Conservation (phyloP, 2,888 invertebrate species). For the Brachypalpus laphriformis region DNA sequence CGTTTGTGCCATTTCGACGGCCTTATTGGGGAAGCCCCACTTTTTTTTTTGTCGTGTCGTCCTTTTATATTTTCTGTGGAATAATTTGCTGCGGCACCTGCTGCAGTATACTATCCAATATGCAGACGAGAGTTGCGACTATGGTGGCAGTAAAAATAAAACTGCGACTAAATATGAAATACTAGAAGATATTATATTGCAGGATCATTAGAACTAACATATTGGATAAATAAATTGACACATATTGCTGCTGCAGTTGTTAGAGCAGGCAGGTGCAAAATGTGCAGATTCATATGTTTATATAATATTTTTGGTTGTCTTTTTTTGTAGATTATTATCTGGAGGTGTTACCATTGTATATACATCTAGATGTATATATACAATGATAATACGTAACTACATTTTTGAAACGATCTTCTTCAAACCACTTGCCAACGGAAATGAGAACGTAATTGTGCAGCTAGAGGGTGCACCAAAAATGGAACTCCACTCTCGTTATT, state of each 20-base stretch:
- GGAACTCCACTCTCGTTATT: no score
- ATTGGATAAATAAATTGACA: conserved; percentile 69
- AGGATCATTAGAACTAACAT: conserved; percentile 50
- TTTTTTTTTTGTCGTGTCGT: conserved; percentile 2
- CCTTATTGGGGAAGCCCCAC: neutral
- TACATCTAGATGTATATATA: no score
- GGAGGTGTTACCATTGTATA: no score
- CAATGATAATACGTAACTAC: no score
- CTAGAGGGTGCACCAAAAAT: no score
- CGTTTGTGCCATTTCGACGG: conserved; percentile 41
- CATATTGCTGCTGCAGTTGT: conserved; percentile 54
- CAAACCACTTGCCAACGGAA: no score
- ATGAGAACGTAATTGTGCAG: no score
- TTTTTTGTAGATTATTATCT: no score
- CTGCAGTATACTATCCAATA: conserved; percentile 59
- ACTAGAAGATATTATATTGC: conserved; percentile 46
- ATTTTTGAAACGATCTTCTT: no score
- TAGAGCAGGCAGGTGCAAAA: conserved; percentile 13
- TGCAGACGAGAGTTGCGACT: conserved; percentile 25
- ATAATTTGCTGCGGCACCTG: conserved; percentile 66
- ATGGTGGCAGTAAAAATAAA: conserved; percentile 16
- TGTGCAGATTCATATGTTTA: conserved; percentile 9
- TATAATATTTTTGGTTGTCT: no score
- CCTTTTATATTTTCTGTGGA: conserved; percentile 26
- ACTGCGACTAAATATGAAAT: conserved; percentile 37